phyloP scores from a whole-genome alignment of 2,113 vertebrate genomes.

The Crotalus horridus region DNA sequence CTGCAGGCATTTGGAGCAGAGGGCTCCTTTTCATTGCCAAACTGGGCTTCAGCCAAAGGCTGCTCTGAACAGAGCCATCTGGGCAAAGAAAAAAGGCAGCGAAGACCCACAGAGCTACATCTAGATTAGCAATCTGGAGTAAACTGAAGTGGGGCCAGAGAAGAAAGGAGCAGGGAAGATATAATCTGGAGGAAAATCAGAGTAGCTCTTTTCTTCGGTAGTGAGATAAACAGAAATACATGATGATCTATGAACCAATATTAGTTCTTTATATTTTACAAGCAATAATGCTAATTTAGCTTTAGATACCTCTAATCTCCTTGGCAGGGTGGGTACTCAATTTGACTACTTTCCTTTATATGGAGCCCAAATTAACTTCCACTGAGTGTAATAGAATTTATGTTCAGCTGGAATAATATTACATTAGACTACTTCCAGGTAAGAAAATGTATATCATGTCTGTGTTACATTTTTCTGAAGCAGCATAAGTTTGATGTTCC shows the following conservation, averaged over 20 bases:
- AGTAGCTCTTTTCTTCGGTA: background rate
- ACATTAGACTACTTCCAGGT: too few species aligned
- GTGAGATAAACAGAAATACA: background rate
- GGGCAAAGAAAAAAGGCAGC: background rate
- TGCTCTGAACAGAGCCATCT: background rate
- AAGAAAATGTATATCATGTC: background rate
- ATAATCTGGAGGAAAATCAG: background rate
- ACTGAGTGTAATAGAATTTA: background rate
- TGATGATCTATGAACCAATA: background rate
- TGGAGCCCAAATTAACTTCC: background rate
- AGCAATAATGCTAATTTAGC: background rate
- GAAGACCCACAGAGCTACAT: background rate
- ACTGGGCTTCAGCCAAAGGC: background rate
- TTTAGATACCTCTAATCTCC: background rate
- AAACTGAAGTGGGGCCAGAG: background rate
- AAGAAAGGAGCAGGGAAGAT: background rate
- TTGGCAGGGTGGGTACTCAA: background rate
- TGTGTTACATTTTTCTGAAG: background rate
- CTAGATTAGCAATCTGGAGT: background rate
- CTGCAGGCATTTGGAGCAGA: background rate
- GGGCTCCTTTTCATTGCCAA: slow-evolving; percentile 1
- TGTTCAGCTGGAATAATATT: background rate
- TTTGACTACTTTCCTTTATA: background rate
- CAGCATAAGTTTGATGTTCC: background rate
- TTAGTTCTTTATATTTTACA: background rate